Percentiles rank a stretch among this genome's conserved stretches.
phyloP scores from a whole-genome alignment of 1,140 invertebrate species.

The Orius laevigatus region DNA sequence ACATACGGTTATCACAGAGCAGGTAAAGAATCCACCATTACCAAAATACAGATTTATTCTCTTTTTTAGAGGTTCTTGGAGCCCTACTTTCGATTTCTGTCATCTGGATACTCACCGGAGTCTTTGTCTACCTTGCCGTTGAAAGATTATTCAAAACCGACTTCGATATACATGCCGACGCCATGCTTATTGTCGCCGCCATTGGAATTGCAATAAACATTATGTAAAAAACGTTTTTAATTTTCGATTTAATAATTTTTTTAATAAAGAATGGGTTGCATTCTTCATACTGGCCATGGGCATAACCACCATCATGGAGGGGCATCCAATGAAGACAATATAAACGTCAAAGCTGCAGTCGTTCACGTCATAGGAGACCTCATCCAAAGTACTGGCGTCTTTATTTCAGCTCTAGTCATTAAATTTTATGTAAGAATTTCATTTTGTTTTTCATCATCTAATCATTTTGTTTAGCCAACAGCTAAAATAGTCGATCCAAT shows the following conservation, averaged over 20 bases:
- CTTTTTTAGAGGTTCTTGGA: slow-evolving; percentile 40
- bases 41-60: background rate
- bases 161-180: slow-evolving; percentile 62
- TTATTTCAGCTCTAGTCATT: slow-evolving; percentile 67
- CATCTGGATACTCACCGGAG: slow-evolving; percentile 76
- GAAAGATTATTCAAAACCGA: slow-evolving; percentile 49
- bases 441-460: slow-evolving; percentile 2
- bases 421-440: slow-evolving; percentile 54
- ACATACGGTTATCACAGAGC: slow-evolving; percentile 66
- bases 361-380: slow-evolving; percentile 87
- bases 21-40: slow-evolving; percentile 31
- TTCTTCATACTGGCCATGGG: slow-evolving; percentile 43
- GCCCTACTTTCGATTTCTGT: slow-evolving; percentile 40
- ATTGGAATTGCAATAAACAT: slow-evolving; percentile 73
- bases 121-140: slow-evolving; percentile 67
- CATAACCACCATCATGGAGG: slow-evolving; percentile 20
- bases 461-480: slow-evolving; percentile 34
- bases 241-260: background rate
- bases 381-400: slow-evolving; percentile 73
- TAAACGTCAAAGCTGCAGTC: slow-evolving; percentile 77
- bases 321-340: slow-evolving; percentile 34
- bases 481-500: slow-evolving; percentile 72
- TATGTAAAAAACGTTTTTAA: slow-evolving; percentile 38
- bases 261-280: slow-evolving; percentile 45
- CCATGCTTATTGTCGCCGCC: slow-evolving; percentile 74